Conservation (phyloP, 2,888 invertebrate species). For the Rutpela maculata region DNA sequence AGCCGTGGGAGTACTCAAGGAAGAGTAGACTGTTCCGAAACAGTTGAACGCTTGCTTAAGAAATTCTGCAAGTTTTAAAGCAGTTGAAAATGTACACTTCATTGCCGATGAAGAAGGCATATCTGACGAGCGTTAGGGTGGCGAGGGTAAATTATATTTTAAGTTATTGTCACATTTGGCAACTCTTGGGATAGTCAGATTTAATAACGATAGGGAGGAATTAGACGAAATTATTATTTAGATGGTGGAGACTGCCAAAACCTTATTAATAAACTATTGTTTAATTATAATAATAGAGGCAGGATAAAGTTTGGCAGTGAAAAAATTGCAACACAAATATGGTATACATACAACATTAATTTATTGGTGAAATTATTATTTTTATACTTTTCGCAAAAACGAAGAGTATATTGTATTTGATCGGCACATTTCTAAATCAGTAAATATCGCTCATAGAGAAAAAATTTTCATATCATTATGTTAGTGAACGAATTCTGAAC, state of each 20-base stretch:
- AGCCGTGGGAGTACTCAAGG: conserved; percentile 64
- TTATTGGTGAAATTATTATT: too few species aligned
- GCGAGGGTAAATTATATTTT: conserved; percentile 1
- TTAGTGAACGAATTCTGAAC: too few species aligned
- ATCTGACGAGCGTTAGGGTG: conserved; percentile 31
- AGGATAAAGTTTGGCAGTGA: too few species aligned
- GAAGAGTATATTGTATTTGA: too few species aligned
- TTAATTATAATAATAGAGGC: too few species aligned
- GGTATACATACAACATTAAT: too few species aligned
- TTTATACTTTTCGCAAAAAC: too few species aligned
- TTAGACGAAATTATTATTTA: neutral
- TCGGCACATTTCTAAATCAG: too few species aligned
- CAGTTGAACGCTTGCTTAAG: conserved; percentile 45
- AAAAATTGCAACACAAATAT: too few species aligned
- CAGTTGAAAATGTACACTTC: conserved; percentile 18
- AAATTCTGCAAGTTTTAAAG: conserved; percentile 23
- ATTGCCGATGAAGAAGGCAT: conserved; percentile 16
- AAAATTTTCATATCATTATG: too few species aligned
- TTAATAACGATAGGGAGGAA: neutral
- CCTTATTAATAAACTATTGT: neutral
- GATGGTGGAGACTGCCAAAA: neutral
- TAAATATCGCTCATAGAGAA: too few species aligned
- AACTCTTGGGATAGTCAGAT: neutral
- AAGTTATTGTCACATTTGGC: conserved; percentile 4
- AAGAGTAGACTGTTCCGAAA: conserved; percentile 43